Percentiles rank a stretch among this genome's conserved stretches.
Conservation (phyloP, 1,140 invertebrate species). For the Cepaea nemoralis region DNA sequence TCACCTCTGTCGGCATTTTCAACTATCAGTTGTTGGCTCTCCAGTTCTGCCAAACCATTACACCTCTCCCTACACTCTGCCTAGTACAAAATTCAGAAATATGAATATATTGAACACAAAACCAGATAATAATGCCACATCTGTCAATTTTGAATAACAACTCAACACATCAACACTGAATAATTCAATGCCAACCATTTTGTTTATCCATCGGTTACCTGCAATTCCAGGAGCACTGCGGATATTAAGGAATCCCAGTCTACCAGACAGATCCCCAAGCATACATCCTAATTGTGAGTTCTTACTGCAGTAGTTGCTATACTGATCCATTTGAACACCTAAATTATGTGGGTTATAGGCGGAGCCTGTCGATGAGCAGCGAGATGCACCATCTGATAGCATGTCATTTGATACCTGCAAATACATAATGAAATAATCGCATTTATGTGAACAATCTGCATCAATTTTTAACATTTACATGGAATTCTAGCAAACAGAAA, state of each 20-base stretch:
- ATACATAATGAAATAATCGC: neutral
- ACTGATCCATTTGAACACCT: neutral
- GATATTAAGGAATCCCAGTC: neutral
- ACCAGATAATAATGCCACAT: too few species aligned
- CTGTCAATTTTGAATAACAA: too few species aligned
- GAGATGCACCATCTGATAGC: neutral
- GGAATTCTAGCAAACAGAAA: neutral
- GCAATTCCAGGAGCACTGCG: neutral
- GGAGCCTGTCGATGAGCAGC: slow-evolving; percentile 5
- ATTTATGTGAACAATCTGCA: neutral
- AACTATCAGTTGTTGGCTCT: too few species aligned
- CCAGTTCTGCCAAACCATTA: too few species aligned
- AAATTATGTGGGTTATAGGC: neutral
- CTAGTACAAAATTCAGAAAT: too few species aligned
- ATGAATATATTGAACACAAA: too few species aligned
- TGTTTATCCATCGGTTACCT: neutral
- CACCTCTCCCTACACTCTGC: too few species aligned
- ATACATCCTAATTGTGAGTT: neutral
- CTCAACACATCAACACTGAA: too few species aligned
- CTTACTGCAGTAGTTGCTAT: neutral
- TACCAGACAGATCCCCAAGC: neutral
- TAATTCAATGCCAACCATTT: too few species aligned
- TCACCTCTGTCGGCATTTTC: too few species aligned
- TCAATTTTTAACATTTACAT: neutral
- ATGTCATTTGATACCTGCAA: neutral